Base-by-base conservation (phyloP, 1,140 invertebrate genomes). In the Micrasema longulum region DNA sequence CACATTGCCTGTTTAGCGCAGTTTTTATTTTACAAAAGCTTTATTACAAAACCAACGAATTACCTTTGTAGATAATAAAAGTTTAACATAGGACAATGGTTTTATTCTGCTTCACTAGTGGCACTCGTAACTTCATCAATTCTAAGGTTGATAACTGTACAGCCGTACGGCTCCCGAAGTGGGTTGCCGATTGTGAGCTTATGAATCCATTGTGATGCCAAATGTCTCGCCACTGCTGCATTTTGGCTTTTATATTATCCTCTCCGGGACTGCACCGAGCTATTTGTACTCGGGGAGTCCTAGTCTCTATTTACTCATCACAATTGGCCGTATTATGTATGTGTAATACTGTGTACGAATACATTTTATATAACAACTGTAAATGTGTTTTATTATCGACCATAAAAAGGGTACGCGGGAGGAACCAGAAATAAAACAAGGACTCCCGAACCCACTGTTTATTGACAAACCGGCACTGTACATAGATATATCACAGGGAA, bases 401-500 rank as follows among this genome's bases (percentile, higher is more conserved):
- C 43, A 3, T 47, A 38, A 16, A 38, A 2, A 1, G 9, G 10
- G 23, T 2, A 31, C 0, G 12, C 12, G 2, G 10, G 18, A 41
- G 55, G 35, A 38, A 18, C 9, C 10, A 60, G 55, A 43, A 52
- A 72, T 69, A 72, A 75, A 75, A 69, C 14, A 57, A 74, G 16
- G 52, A 68, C 16, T 70, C 68, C 74, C 74, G 72, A 68, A 76
- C 74, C 74, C 74, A 73, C 55, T 68, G 71, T 73, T 75, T 75
- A 72, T 72, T 76, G 70, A 73, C 74, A 76, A 72, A 76, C 71
- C 74, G 71, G 62, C 67, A 73, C 67, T 69, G 52, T 71, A 75
- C 69, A 75, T 47, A 69, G 65, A 68, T 68, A 68, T 64, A 64
- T 63, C 16, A 20, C 2, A 26, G 50, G 6, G 9, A 12, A 60